phyloP scores from a whole-genome alignment of 2,888 invertebrate species.

The Hoplodrina ambigua region DNA sequence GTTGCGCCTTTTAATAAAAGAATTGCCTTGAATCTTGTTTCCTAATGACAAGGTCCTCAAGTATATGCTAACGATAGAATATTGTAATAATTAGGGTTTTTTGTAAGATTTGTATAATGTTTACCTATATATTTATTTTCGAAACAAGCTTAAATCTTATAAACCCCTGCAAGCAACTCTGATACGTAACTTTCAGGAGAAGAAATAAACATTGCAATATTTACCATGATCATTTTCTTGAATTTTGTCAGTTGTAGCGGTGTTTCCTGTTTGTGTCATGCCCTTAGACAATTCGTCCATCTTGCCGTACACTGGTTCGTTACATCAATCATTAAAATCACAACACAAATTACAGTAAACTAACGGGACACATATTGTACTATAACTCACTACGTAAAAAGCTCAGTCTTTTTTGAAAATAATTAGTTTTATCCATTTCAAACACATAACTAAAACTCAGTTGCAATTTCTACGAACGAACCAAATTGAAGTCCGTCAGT shows the following conservation, averaged over 20 bases:
- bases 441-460: conserved; percentile 81
- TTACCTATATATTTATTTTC: conserved; percentile 48
- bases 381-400: conserved; percentile 75
- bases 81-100: conserved; percentile 2
- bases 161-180: neutral
- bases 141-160: conserved; percentile 5
- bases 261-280: conserved; percentile 90
- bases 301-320: conserved; percentile 89
- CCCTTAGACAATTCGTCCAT: conserved; percentile 91
- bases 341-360: conserved; percentile 79
- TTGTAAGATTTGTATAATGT: conserved; percentile 40
- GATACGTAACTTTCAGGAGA: neutral
- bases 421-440: conserved; percentile 81
- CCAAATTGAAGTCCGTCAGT: conserved; percentile 75
- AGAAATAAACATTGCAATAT: conserved; percentile 58
- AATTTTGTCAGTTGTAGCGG: conserved; percentile 88
- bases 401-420: conserved; percentile 81
- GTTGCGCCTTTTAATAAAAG: neutral
- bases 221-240: conserved; percentile 87
- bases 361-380: conserved; percentile 75
- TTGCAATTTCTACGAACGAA: conserved; percentile 75
- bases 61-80: neutral
- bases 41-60: neutral
- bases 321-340: conserved; percentile 88
- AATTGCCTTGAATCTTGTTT: neutral